A percentile compares a stretch with the other conserved stretches of the same genome.
Conservation (phyloP, 2,888 invertebrate species). For the Lasioglossum zephyrum region DNA sequence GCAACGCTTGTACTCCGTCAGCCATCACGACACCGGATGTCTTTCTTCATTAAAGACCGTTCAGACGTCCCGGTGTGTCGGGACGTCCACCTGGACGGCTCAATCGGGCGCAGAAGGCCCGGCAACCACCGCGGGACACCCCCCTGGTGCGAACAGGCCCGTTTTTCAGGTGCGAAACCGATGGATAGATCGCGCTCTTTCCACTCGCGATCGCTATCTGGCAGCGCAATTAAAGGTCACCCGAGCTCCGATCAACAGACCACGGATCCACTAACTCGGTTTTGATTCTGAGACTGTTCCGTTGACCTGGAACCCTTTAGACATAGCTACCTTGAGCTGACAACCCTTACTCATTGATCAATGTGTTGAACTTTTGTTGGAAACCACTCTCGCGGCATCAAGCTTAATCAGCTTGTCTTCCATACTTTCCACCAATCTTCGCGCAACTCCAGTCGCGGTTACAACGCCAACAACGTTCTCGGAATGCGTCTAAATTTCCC, state of each 20-base stretch:
- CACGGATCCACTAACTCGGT: conserved; percentile 35
- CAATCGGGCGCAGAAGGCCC: conserved; percentile 59
- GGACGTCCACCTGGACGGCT: conserved; percentile 73
- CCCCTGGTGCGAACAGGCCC: conserved; percentile 58
- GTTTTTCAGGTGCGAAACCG: conserved; percentile 51
- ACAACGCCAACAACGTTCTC: background rate
- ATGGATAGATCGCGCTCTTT: conserved; percentile 54
- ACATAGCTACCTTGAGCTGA: too few species aligned
- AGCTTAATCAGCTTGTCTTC: background rate
- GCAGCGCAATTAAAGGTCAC: conserved; percentile 69
- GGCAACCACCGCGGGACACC: conserved; percentile 54
- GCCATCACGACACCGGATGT: conserved; percentile 70
- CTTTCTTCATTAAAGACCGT: conserved; percentile 75
- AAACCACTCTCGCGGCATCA: background rate
- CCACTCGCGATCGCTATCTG: conserved; percentile 54
- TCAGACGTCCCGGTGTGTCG: conserved; percentile 71
- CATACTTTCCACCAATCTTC: background rate
- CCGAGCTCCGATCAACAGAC: conserved; percentile 15
- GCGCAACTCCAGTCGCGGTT: background rate
- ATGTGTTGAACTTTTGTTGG: background rate
- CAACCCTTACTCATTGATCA: background rate
- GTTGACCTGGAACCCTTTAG: background rate
- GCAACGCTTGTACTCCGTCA: conserved; percentile 77
- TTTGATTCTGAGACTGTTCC: conserved; percentile 12
- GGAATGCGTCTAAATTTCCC: background rate